phyloP scores from a whole-genome alignment of 2,113 vertebrate species.

The Nerophis ophidion region DNA sequence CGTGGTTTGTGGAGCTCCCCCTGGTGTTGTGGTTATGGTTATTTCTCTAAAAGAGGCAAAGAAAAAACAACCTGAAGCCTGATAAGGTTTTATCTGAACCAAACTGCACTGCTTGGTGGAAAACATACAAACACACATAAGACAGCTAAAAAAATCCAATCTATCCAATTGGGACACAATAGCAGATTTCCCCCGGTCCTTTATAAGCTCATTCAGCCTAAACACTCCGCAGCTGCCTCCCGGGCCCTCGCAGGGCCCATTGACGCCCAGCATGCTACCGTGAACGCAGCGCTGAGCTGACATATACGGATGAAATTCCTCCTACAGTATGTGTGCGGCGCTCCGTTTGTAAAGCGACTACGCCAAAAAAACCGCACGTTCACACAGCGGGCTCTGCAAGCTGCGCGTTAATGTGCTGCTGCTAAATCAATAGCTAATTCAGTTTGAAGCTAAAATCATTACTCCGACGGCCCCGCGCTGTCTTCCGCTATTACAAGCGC shows the following conservation, averaged over 20 bases:
- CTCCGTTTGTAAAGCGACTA: slow-evolving; percentile 68
- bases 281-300: slow-evolving; percentile 37
- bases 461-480: slow-evolving; percentile 58
- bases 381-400: slow-evolving; percentile 53
- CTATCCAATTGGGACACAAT: not conserved
- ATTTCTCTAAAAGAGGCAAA: no score
- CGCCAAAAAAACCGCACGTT: slow-evolving; percentile 46
- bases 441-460: slow-evolving; percentile 76
- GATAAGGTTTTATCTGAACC: no score
- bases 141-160: not conserved
- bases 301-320: slow-evolving; percentile 55
- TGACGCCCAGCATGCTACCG: slow-evolving; percentile 51
- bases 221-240: slow-evolving; percentile 55
- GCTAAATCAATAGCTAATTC: slow-evolving; percentile 72
- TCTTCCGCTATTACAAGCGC: slow-evolving; percentile 52
- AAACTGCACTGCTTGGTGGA: not conserved
- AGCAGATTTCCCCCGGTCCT: slow-evolving; percentile 47
- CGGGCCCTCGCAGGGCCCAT: slow-evolving; percentile 50
- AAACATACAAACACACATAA: not conserved
- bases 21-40: no score
- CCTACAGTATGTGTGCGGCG: slow-evolving; percentile 48
- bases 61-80: no score
- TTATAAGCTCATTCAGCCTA: slow-evolving; percentile 56
- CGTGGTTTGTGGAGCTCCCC: no score
- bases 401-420: slow-evolving; percentile 63